Percentiles rank a stretch among this genome's conserved stretches.
Conservation (phyloP, 2,797 vertebrate species). For the Periophthalmus magnuspinnatus region DNA sequence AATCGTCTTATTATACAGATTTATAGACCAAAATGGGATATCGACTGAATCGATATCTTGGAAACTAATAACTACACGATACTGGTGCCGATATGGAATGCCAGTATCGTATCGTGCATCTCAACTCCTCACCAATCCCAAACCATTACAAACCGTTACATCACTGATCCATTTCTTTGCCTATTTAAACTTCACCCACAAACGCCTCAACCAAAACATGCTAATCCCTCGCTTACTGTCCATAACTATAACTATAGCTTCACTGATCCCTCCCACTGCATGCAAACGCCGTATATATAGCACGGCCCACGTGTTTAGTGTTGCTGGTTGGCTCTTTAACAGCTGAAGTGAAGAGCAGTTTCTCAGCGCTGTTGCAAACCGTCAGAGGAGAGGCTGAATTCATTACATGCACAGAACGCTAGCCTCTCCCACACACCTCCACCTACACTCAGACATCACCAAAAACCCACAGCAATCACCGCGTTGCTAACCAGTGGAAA, state of each 20-base stretch:
- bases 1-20: too few species aligned
- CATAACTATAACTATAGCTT: neutral
- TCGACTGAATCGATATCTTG: too few species aligned
- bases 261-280: neutral
- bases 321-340: constrained; percentile 41
- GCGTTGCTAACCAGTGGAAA: constrained; percentile 53
- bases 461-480: constrained; percentile 65
- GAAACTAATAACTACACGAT: too few species aligned
- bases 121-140: too few species aligned
- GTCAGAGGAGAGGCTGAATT: constrained; percentile 74
- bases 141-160: neutral
- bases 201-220: neutral
- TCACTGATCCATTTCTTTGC: neutral
- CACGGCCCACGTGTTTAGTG: constrained; percentile 34
- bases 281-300: neutral
- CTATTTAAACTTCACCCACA: neutral
- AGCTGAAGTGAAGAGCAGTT: constrained; percentile 44
- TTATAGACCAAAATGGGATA: too few species aligned
- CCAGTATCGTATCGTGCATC: too few species aligned
- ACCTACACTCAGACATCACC: constrained; percentile 75
- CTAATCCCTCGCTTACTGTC: neutral
- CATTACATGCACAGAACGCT: constrained; percentile 76
- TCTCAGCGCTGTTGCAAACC: constrained; percentile 55
- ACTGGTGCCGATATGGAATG: too few species aligned
- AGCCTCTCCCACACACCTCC: constrained; percentile 80